These are phyloP conservation scores for Meriones psammophilus DNA, from an alignment of 2,797 vertebrate genomes.

Conservation along the genomic window DNA sequence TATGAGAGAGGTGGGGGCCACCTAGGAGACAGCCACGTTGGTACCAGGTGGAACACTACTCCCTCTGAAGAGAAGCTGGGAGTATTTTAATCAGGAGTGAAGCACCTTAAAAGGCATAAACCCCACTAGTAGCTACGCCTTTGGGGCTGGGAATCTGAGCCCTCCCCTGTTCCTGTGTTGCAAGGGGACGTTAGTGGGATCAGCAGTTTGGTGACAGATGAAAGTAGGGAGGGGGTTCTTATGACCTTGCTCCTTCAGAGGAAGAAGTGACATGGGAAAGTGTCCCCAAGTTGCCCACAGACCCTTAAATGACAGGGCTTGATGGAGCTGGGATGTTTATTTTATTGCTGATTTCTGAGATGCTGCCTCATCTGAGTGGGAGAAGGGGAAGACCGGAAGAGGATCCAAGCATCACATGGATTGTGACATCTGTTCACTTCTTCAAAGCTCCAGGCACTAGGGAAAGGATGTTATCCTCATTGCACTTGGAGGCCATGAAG, in stretches of 20 bases:
- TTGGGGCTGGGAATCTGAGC: background rate
- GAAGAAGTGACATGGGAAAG: background rate
- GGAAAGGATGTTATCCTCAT: background rate
- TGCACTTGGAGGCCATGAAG: background rate
- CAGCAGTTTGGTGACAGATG: background rate
- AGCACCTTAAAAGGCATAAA: background rate
- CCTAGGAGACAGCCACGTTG: background rate
- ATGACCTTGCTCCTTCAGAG: background rate
- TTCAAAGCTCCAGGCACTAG: background rate
- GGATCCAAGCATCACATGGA: background rate
- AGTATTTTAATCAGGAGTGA: background rate
- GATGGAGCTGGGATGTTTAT: background rate
- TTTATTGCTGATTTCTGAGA: background rate
- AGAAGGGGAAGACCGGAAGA: background rate
- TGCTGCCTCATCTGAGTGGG: background rate
- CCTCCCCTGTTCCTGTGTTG: rapidly evolving
- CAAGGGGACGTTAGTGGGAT: background rate
- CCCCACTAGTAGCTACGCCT: background rate
- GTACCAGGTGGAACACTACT: background rate
- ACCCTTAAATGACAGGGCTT: background rate
- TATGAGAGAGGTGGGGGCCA: background rate
- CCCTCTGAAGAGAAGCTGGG: background rate
- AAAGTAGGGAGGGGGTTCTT: background rate
- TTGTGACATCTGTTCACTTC: background rate
- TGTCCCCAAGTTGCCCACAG: background rate